Evolutionary conservation across 2,888 invertebrate species (phyloP).

Genomic region (Nemotelus nigrinus): DNA sequence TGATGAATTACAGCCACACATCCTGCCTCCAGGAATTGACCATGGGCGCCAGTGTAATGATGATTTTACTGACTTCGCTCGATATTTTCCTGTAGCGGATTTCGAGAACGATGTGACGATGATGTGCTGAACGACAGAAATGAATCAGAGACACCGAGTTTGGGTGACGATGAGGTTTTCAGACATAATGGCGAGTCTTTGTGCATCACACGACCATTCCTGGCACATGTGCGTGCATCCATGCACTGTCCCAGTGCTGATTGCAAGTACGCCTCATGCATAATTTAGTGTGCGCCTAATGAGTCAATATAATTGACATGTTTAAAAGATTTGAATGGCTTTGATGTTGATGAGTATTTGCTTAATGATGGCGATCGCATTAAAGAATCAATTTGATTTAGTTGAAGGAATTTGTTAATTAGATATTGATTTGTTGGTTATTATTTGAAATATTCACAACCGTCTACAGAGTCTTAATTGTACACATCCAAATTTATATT

Average conservation of each 20-base stretch:
- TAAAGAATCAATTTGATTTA: slow-evolving; percentile 30
- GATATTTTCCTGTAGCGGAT: slow-evolving; percentile 3
- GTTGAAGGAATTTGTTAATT: too few species aligned
- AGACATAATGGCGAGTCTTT: slow-evolving; percentile 27
- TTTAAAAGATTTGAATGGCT: slow-evolving; percentile 46
- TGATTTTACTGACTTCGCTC: not conserved
- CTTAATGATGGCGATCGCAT: slow-evolving; percentile 39
- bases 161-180: slow-evolving; percentile 6
- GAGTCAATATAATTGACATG: slow-evolving; percentile 47
- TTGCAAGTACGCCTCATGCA: slow-evolving; percentile 34
- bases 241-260: slow-evolving; percentile 7
- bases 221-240: not conserved
- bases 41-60: slow-evolving; percentile 5
- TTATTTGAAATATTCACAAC: too few species aligned
- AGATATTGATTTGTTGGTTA: too few species aligned
- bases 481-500: too few species aligned
- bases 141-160: not conserved
- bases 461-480: too few species aligned
- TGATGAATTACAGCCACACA: slow-evolving; percentile 24
- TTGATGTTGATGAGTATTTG: slow-evolving; percentile 42
- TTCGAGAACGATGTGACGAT: not conserved
- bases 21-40: not conserved
- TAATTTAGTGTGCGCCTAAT: slow-evolving; percentile 45
- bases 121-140: slow-evolving; percentile 12
- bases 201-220: not conserved